A percentile compares a stretch with the other conserved stretches of the same genome.
Evolutionary conservation across 2,113 vertebrate species (phyloP).

Genomic region (Pagrus major): DNA sequence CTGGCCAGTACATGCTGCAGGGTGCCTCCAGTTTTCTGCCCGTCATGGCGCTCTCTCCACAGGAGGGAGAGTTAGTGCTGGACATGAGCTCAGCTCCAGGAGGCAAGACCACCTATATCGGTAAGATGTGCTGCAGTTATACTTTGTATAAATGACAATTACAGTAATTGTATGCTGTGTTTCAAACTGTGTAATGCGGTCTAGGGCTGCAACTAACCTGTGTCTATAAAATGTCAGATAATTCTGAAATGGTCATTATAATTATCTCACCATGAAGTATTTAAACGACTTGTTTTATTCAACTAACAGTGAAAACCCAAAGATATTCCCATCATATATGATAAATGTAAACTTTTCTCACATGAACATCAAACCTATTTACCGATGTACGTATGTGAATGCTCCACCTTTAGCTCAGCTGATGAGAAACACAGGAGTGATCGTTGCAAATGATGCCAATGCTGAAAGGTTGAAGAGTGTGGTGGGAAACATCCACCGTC

Average conservation of each 20-base stretch:
- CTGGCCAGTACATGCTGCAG: conserved; percentile 98
- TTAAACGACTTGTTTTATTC: neutral
- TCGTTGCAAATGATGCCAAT: conserved; percentile 94
- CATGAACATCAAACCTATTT: neutral
- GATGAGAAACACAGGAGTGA: conserved; percentile 96
- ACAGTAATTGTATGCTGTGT: neutral
- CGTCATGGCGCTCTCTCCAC: conserved; percentile 95
- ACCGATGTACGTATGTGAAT: neutral
- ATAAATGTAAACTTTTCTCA: neutral
- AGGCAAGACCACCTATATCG: conserved; percentile 97
- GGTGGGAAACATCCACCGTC: conserved; percentile 95
- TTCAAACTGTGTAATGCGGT: neutral
- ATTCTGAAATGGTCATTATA: neutral
- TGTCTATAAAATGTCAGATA: neutral
- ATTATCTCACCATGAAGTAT: neutral
- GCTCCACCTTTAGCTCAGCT: conserved; percentile 88
- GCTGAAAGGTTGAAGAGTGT: conserved; percentile 92
- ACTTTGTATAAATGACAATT: neutral
- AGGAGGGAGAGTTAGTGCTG: conserved; percentile 93
- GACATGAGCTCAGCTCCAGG: conserved; percentile 98
- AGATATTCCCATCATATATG: too few relatives aligned
- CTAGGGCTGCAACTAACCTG: neutral
- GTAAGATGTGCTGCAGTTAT: conserved; percentile 73
- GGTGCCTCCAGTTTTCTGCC: conserved; percentile 97
- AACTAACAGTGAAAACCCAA: neutral